Base-by-base conservation (phyloP, 2,797 vertebrate species). In the Toxotes lorentzi region DNA sequence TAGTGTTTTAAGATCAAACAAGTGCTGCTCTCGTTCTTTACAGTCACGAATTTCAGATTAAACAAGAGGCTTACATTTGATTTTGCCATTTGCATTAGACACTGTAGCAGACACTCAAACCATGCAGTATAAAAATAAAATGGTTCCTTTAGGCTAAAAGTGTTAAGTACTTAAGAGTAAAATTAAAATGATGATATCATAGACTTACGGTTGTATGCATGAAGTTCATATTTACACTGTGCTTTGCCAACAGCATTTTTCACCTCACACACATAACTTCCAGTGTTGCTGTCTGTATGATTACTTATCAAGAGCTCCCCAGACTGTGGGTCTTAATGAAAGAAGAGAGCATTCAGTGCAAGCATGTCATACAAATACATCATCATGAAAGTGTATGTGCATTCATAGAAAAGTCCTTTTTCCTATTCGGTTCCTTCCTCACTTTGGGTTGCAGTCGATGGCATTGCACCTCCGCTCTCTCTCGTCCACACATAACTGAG, bases 281-380 rank as follows among this genome's bases (percentile, higher is more conserved):
- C 98, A 0, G 81, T 10, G 11, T 96, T 95, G 17, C 91, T 92
- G 3, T 87, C 85, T 0, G 96, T 92, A 60, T 98, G 88, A 80
- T 96, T 95, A 10, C 56, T 93, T 86, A 99, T 95, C 61, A 96
- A 21, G 62, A 98, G 93, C 77, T 96, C 96, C 1, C 97, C 97
- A 0, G 89, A 95, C 71, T 86, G 81, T 0, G 87, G 5, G 66
- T 95, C 97, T 97, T 17, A 76, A 83, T 19, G 65, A 77, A 34
- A 86, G 34, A 69, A 12, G 35, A 72, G 34, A 61, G 32, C 57
- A 56, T 19, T 86, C 30, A 87, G 45, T 41, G 45, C 27, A 62
- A 32, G 6, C 4, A 45, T 12, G n/a, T 71, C 59, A 53, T 12
- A 54, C 50, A 63, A 73, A 73, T 8, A 47, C 10, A 64, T 9